Percentiles rank a stretch among this genome's conserved stretches.
These are phyloP conservation scores for Eclectus roratus DNA, from an alignment of 2,113 vertebrate genomes.

Conservation along the genomic window DNA sequence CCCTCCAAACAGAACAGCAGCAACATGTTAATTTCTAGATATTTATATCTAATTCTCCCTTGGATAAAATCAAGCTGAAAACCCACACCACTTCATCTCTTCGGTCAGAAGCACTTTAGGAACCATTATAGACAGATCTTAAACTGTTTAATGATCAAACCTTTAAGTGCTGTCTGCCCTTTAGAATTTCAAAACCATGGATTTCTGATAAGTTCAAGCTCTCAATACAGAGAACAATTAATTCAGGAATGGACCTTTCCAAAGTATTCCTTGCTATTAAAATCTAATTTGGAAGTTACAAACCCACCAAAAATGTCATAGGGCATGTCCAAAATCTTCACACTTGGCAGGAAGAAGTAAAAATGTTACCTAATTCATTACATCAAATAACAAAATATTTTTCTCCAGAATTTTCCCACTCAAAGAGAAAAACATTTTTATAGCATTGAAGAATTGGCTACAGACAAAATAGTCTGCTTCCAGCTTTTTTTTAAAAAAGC, in stretches of 20 bases:
- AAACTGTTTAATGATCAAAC: neutral
- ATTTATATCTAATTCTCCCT: neutral
- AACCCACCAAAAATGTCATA: neutral
- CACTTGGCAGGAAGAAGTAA: neutral
- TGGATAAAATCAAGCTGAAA: neutral
- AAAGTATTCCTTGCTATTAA: neutral
- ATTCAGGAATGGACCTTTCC: neutral
- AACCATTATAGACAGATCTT: neutral
- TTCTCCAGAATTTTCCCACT: neutral
- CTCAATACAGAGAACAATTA: neutral
- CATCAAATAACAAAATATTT: neutral
- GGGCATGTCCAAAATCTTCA: fast-evolving
- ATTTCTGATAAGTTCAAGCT: neutral
- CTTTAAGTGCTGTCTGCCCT: neutral
- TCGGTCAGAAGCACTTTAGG: neutral
- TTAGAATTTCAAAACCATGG: neutral
- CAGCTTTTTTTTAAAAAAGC: neutral
- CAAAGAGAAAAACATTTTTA: neutral
- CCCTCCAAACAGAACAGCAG: neutral
- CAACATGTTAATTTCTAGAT: neutral
- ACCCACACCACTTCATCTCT: neutral
- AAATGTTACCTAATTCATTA: neutral
- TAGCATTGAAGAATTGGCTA: neutral
- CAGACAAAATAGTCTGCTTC: neutral
- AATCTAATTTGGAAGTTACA: neutral